Conservation (phyloP, 2,888 invertebrate genomes). For the Meteorus cinctellus region DNA sequence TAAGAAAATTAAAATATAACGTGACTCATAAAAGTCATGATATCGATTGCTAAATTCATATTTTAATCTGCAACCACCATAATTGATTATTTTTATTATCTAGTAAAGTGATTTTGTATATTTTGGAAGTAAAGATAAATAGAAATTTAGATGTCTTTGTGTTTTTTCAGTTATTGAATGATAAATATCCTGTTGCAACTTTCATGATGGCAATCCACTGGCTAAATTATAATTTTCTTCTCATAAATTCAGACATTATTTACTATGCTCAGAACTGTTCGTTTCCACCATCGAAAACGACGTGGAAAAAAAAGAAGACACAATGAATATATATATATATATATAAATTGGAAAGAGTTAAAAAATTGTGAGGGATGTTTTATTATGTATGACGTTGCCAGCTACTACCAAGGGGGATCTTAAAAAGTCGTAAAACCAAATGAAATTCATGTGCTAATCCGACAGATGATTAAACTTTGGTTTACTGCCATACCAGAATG, state of each 20-base stretch:
- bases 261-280: neutral
- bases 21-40: no score
- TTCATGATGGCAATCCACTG: no score
- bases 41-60: no score
- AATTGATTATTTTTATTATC: no score
- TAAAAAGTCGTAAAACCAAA: constrained; percentile 71
- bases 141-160: no score
- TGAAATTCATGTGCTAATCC: constrained; percentile 70
- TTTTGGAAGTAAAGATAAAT: no score
- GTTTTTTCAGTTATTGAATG: no score
- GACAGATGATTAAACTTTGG: constrained; percentile 67
- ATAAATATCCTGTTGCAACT: no score
- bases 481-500: constrained; percentile 54
- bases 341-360: constrained; percentile 27
- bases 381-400: constrained; percentile 49
- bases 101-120: no score
- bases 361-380: constrained; percentile 58
- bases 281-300: neutral
- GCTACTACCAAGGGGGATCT: constrained; percentile 57
- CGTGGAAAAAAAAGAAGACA: neutral
- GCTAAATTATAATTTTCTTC: neutral
- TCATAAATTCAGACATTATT: neutral
- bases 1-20: no score
- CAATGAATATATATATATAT: neutral
- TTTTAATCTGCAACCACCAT: no score